Conservation (phyloP, 2,888 invertebrate genomes). For the Tinea semifulvella region DNA sequence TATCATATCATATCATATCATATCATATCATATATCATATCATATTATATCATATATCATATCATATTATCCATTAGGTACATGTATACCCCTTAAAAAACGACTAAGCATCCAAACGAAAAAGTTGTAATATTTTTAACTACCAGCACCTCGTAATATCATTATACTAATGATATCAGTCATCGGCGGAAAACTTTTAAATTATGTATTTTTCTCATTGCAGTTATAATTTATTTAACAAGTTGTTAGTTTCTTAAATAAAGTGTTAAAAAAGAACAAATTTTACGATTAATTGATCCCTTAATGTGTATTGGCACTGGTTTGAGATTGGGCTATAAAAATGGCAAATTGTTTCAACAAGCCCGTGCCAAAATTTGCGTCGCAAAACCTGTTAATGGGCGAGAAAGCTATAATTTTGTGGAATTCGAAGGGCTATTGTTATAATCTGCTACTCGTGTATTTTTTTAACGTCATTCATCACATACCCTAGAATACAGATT, state of each 20-base stretch:
- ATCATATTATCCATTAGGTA: too few relatives aligned
- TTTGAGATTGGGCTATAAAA: neutral
- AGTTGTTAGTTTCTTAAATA: too few relatives aligned
- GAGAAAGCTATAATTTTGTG: neutral
- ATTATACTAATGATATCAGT: neutral
- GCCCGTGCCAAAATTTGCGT: neutral
- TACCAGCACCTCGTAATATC: neutral
- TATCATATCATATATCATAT: too few relatives aligned
- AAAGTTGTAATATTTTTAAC: too few relatives aligned
- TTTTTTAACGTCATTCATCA: too few relatives aligned
- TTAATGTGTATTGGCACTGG: neutral
- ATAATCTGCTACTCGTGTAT: neutral
- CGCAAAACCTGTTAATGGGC: conserved; percentile 6
- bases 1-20: too few relatives aligned
- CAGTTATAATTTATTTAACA: too few relatives aligned
- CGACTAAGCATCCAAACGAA: too few relatives aligned
- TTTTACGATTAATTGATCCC: neutral
- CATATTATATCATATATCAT: too few relatives aligned
- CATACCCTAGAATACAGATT: too few relatives aligned
- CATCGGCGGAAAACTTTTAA: neutral
- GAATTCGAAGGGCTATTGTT: conserved; percentile 2
- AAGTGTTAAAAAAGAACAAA: neutral
- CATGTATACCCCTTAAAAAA: too few relatives aligned
- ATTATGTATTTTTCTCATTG: too few relatives aligned
- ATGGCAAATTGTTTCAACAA: neutral